These are phyloP conservation scores for Chrysoperla carnea DNA, from an alignment of 1,140 invertebrate species.

Conservation along the genomic window DNA sequence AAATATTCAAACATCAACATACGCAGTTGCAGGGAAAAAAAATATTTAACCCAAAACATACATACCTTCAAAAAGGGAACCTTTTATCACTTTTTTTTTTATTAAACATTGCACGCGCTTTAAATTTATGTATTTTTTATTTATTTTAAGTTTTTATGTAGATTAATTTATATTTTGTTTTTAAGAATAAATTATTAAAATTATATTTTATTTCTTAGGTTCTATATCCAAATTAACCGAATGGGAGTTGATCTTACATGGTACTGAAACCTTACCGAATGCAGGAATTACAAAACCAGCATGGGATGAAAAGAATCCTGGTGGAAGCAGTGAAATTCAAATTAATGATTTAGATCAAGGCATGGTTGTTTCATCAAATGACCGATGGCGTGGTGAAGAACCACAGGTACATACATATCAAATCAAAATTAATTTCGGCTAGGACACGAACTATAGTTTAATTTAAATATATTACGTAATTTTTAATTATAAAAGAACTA, in stretches of 20 bases:
- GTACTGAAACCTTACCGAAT: conserved; percentile 30
- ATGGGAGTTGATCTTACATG: conserved; percentile 38
- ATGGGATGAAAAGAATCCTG: background rate
- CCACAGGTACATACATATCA: too few relatives aligned
- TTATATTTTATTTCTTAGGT: conserved; percentile 5
- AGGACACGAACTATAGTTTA: too few relatives aligned
- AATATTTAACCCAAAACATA: background rate
- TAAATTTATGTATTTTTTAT: conserved; percentile 2
- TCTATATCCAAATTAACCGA: conserved; percentile 28
- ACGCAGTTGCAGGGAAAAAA: too few relatives aligned
- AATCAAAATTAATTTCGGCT: too few relatives aligned
- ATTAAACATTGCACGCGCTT: conserved; percentile 1
- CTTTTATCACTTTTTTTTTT: conserved; percentile 2
- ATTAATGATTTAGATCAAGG: background rate
- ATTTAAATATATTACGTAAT: too few relatives aligned
- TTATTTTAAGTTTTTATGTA: background rate
- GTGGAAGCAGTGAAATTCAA: background rate
- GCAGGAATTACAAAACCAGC: conserved; percentile 8
- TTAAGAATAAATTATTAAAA: conserved; percentile 1
- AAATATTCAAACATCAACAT: too few relatives aligned
- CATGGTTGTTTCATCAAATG: background rate
- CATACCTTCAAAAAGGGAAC: conserved; percentile 8
- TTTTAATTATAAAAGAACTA: too few relatives aligned
- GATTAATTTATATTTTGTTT: conserved; percentile 4
- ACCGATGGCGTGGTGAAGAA: background rate